phyloP scores from a whole-genome alignment of 2,797 vertebrate species.

The Lithobates pipiens region DNA sequence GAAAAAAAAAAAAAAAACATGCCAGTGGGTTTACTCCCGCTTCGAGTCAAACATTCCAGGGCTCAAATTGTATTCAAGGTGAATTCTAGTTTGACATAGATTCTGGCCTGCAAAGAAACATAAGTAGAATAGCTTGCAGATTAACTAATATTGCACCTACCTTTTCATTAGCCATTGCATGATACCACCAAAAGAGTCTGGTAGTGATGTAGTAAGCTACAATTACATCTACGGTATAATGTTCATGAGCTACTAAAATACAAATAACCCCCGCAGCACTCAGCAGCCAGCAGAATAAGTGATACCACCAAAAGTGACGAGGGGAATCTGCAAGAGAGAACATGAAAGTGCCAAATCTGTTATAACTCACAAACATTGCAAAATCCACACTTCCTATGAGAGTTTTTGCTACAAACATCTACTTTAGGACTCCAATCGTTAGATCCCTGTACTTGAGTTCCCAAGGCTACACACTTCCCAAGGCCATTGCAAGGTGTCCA shows the following conservation, averaged over 20 bases:
- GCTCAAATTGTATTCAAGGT: too few species aligned
- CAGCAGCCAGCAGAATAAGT: slow-evolving; percentile 94
- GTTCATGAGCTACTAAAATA: slow-evolving; percentile 95
- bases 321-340: slow-evolving; percentile 85
- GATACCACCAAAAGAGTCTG: slow-evolving; percentile 99
- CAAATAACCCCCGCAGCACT: slow-evolving; percentile 91
- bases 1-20: too few species aligned
- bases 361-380: neutral
- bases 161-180: slow-evolving; percentile 96
- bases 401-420: neutral
- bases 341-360: neutral
- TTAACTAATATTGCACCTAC: slow-evolving; percentile 69
- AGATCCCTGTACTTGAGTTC: too few species aligned
- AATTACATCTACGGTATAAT: slow-evolving; percentile 95
- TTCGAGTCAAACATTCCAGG: too few species aligned
- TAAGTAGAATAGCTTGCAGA: neutral
- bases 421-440: too few species aligned
- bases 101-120: too few species aligned
- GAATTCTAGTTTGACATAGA: too few species aligned
- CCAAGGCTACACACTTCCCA: too few species aligned
- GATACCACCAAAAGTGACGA: slow-evolving; percentile 97
- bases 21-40: too few species aligned
- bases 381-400: neutral
- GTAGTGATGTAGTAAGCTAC: slow-evolving; percentile 97
- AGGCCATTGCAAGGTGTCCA: too few species aligned